Conservation (phyloP, 2,888 invertebrate species). For the Orthosia gracilis region DNA sequence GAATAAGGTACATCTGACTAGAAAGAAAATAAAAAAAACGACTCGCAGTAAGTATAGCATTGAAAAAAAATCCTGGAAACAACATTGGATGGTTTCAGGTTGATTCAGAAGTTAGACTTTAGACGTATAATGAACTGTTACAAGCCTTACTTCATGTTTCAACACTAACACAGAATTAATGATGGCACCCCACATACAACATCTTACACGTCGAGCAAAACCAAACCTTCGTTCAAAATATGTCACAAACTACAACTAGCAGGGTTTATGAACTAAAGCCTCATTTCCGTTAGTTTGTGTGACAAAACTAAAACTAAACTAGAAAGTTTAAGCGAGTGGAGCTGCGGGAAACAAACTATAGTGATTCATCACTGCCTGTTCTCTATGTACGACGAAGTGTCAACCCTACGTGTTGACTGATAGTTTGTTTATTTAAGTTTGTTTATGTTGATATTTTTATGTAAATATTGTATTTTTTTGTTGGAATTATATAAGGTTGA, state of each 20-base stretch:
- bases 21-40: too few relatives aligned
- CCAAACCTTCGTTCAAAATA: constrained; percentile 2
- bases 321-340: constrained; percentile 25
- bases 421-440: neutral
- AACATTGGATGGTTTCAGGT: too few relatives aligned
- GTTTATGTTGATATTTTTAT: constrained; percentile 6
- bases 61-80: too few relatives aligned
- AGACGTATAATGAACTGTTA: too few relatives aligned
- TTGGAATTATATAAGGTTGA: neutral
- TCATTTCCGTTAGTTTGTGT: constrained; percentile 7
- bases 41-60: too few relatives aligned
- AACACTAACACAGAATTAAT: neutral
- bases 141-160: neutral
- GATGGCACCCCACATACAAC: neutral
- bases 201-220: neutral
- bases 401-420: constrained; percentile 1
- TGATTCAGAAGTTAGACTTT: too few relatives aligned
- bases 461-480: neutral
- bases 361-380: constrained; percentile 29
- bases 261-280: neutral
- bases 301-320: constrained; percentile 32
- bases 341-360: constrained; percentile 19
- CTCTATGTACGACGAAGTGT: constrained; percentile 7
- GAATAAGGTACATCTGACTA: neutral
- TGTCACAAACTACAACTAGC: neutral